Conservation (phyloP, 1,140 invertebrate genomes). For the Rhopalosiphum padi region DNA sequence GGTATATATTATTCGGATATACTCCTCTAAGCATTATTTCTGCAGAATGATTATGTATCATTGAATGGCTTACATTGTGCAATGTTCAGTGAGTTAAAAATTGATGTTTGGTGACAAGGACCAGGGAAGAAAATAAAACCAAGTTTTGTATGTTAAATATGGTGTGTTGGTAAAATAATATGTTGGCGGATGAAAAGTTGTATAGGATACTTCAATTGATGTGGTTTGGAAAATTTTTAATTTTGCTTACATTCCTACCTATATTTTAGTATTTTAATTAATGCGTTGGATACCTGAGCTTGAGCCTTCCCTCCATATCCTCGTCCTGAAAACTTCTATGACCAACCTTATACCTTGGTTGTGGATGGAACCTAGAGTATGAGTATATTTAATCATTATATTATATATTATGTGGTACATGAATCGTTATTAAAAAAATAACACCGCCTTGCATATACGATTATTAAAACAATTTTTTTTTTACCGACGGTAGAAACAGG, state of each 20-base stretch:
- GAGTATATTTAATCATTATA: not conserved
- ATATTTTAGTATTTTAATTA: not conserved
- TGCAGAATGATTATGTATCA: no score
- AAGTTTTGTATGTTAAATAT: no score
- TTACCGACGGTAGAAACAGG: constrained; percentile 17
- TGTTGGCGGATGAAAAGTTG: not conserved
- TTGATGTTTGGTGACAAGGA: no score
- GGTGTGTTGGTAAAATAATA: no score
- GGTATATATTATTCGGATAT: no score
- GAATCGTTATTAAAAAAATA: not conserved
- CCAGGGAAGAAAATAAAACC: no score
- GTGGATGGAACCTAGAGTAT: not conserved
- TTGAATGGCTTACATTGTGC: no score
- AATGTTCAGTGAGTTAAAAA: no score
- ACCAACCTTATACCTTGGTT: not conserved
- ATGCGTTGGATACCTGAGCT: no score
- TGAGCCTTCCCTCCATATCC: no score
- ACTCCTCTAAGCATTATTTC: no score
- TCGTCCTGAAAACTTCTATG: not conserved
- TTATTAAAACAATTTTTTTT: not conserved
- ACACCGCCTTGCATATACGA: not conserved
- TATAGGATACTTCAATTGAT: not conserved
- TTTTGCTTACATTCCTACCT: not conserved
- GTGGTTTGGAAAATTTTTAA: no score
- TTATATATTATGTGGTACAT: not conserved